phyloP scores from a whole-genome alignment of 2,113 vertebrate genomes.

The Platysternon megacephalum region DNA sequence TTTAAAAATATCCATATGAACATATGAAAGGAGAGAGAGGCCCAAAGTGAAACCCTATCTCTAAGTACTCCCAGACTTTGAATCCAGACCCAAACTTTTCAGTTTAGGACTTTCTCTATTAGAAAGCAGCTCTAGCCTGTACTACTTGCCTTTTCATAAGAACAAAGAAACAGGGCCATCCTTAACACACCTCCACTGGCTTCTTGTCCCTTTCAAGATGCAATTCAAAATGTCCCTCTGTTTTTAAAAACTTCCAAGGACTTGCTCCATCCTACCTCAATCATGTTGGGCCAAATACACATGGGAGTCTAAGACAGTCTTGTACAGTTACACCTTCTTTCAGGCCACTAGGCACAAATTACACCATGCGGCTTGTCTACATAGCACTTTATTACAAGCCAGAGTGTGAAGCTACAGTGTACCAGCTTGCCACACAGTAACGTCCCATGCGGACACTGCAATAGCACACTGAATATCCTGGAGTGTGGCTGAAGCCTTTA shows the following conservation, averaged over 20 bases:
- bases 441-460: not conserved
- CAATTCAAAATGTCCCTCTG: not conserved
- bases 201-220: not conserved
- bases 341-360: not conserved
- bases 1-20: not conserved
- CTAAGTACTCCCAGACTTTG: not conserved
- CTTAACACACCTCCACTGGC: not conserved
- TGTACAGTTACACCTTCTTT: not conserved
- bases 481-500: not conserved
- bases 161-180: not conserved
- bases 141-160: not conserved
- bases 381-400: not conserved
- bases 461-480: not conserved
- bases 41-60: not conserved
- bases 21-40: rapidly evolving
- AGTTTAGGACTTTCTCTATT: not conserved
- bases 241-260: not conserved
- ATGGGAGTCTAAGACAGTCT: not conserved
- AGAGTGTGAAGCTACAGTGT: not conserved
- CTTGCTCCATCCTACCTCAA: not conserved
- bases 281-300: not conserved
- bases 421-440: not conserved
- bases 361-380: not conserved
- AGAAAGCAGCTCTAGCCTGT: not conserved
- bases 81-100: not conserved